Conservation (phyloP, 2,113 vertebrate species). For the Percopsis transmontana region DNA sequence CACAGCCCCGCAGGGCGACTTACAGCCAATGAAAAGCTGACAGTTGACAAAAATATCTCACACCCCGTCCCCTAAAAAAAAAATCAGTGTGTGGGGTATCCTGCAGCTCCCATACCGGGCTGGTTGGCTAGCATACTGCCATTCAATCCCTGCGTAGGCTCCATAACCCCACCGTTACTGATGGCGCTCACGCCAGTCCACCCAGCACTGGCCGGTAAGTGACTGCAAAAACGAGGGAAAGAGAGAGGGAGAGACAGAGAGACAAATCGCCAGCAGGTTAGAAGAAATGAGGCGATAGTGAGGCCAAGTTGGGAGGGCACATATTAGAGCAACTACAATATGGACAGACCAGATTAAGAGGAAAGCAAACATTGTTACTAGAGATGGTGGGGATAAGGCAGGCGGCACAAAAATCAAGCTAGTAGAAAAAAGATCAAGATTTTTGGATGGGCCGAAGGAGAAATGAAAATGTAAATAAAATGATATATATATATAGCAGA, state of each 20-base stretch:
- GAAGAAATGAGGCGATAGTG: slow-evolving; percentile 72
- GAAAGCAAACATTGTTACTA: slow-evolving; percentile 56
- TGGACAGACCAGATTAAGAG: slow-evolving; percentile 57
- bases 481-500: slow-evolving; percentile 54
- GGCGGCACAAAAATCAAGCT: slow-evolving; percentile 44
- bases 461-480: slow-evolving; percentile 11
- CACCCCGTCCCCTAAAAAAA: slow-evolving; percentile 65
- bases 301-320: slow-evolving; percentile 48
- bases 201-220: slow-evolving; percentile 87
- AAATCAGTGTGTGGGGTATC: slow-evolving; percentile 89
- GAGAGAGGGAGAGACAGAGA: slow-evolving; percentile 35
- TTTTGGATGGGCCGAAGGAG: slow-evolving; percentile 30
- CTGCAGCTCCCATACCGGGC: slow-evolving; percentile 87
- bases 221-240: slow-evolving; percentile 73
- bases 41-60: slow-evolving; percentile 52
- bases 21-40: slow-evolving; percentile 70
- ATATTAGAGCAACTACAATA: slow-evolving; percentile 59
- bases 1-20: slow-evolving; percentile 68
- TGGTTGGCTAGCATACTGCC: slow-evolving; percentile 88
- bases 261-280: slow-evolving; percentile 74
- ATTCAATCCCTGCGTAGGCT: slow-evolving; percentile 85
- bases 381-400: slow-evolving; percentile 46
- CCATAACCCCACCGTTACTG: slow-evolving; percentile 82
- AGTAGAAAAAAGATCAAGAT: slow-evolving; percentile 4
- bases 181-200: slow-evolving; percentile 86